phyloP scores from a whole-genome alignment of 2,113 vertebrate species.

The Paralichthys olivaceus region DNA sequence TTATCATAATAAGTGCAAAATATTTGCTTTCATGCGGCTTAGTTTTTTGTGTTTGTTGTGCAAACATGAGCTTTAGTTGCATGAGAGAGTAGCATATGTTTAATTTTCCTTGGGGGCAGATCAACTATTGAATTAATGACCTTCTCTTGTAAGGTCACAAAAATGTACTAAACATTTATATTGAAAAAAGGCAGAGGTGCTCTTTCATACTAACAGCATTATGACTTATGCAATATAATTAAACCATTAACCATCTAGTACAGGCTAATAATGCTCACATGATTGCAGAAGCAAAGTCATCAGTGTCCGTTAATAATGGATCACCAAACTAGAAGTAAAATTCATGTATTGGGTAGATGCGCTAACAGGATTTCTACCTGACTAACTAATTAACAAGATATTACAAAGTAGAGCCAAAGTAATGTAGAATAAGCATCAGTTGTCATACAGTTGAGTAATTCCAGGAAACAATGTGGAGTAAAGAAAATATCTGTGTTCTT shows the following conservation, averaged over 20 bases:
- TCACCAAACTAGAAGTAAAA: not conserved
- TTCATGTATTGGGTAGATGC: not conserved
- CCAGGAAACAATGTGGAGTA: too few species aligned
- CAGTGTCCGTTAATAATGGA: not conserved
- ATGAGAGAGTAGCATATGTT: not conserved
- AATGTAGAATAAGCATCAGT: not conserved
- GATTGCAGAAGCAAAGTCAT: not conserved
- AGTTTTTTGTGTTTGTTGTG: not conserved
- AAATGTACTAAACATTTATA: not conserved
- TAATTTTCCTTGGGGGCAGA: not conserved
- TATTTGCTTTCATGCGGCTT: not conserved
- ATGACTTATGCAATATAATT: not conserved
- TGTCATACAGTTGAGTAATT: not conserved
- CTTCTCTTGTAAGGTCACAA: conserved; percentile 13
- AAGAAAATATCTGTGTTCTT: too few species aligned
- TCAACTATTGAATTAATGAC: conserved; percentile 10
- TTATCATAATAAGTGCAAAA: not conserved
- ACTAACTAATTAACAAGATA: too few species aligned
- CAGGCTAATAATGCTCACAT: not conserved
- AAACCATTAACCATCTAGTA: not conserved
- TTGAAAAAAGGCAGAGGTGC: conserved; percentile 4
- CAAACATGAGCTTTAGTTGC: not conserved
- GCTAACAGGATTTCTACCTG: too few species aligned
- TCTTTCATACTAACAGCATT: not conserved
- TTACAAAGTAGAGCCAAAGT: not conserved